These are phyloP conservation scores for Strix aluco DNA, from an alignment of 2,113 vertebrate genomes.

Conservation along the genomic window DNA sequence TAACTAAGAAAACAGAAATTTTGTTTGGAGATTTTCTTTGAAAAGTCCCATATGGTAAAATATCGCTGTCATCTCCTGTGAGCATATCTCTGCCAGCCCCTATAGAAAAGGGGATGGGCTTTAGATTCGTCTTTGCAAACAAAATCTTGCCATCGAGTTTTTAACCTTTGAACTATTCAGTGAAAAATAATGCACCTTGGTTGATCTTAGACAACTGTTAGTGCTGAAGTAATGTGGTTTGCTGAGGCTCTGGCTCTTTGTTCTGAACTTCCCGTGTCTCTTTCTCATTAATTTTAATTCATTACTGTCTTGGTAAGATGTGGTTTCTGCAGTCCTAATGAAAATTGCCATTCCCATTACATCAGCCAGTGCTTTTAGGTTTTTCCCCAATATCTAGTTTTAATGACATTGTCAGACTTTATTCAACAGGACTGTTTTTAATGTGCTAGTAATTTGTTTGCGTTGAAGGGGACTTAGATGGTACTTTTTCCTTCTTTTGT, in stretches of 20 bases:
- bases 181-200: not conserved
- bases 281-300: not conserved
- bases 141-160: not conserved
- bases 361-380: not conserved
- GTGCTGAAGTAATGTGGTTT: not conserved
- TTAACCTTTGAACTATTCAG: conserved; percentile 24
- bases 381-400: not conserved
- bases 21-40: conserved; percentile 4
- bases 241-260: not conserved
- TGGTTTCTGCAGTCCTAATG: not conserved
- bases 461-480: not conserved
- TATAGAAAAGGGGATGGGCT: not conserved
- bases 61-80: not conserved
- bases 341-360: not conserved
- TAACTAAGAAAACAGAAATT: conserved; percentile 2
- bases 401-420: not conserved
- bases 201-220: not conserved
- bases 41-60: not conserved
- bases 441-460: not conserved
- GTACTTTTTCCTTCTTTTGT: not conserved
- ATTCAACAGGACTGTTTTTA: not conserved
- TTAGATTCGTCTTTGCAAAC: not conserved
- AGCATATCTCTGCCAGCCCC: not conserved
- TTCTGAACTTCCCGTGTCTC: not conserved
- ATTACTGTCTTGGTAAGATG: not conserved